Evolutionary conservation across 2,113 vertebrate species (phyloP), one percentile per base, ranked within the genome.

Genomic region (Ia io): DNA sequence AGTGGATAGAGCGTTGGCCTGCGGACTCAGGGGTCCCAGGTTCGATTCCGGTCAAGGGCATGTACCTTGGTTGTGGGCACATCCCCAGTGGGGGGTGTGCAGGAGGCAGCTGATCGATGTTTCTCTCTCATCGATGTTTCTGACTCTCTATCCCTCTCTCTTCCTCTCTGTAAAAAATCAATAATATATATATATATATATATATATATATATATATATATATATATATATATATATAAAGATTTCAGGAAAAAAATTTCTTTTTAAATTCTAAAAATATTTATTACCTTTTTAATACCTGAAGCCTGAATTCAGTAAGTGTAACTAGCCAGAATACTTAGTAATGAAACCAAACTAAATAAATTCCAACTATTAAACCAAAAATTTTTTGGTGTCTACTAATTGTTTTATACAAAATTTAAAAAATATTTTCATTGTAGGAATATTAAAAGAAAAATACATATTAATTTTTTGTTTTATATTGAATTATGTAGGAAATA

Each of bases 401-500:
- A n/a, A 92, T 40, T 87, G 2, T 74, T 88, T 90, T 84, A 22
- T 76, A 18, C 10, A 77, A 53, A 84, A 14, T 89, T 13, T 40
- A 16, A 61, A 61, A 74, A 23, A 18, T 30, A 85, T 80, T 92
- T 47, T 13, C 22, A 76, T 56, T 70, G 11, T 70, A 93, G 32
- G 17, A 95, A 93, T 20, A 51, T 28, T 80, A 40, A 87, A 70
- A 93, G 51, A 88, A 88, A 84, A 84, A 77, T 35, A 67, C 1
- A 37, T 22, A 69, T 22, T 56, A 47, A 77, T 51, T 20, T 77
- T 95, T 91, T 84, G 80, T 70, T 63, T 7, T 69, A 32, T 87
- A 80, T 79, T 84, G 53, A 93, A 84, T 93, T 65, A 67, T 61
- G 30, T 87, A 79, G 35, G 17, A 95, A 94, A 92, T 87, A 73